Evolutionary conservation across 2,113 vertebrate species (phyloP), one percentile per base, ranked within the genome.

Genomic region (Talpa occidentalis): DNA sequence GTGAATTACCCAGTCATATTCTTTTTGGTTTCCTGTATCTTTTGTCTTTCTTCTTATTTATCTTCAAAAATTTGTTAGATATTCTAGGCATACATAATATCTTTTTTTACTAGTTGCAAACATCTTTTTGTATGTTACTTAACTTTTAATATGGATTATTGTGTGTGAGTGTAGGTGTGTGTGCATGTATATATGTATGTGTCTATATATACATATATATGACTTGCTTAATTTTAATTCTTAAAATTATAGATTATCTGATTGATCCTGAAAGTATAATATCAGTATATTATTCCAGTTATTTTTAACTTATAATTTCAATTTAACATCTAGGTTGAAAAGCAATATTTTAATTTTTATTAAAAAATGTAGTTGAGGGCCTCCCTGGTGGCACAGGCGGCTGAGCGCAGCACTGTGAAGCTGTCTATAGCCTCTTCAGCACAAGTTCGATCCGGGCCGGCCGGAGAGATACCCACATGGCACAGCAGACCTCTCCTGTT

Each of bases 261-360:
- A n/a, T 69, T 95, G 19, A 72, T 35, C 15, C 69, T 32, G 9
- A 88, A 94, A 76, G 32, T 35, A 5, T 74, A 81, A 56, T 87
- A 78, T n/a, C 32, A 84, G 85, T 72, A 81, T 92, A n/a, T 62
- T 83, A 6, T 30, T 80, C 19, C 9, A 86, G 14, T 70, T 95
- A 10, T 49, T 76, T 54, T 80, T 94, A 69, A 92, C 30, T 92
- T 96, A 72, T 72, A 87, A 28, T 83, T 89, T 4, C 17, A 93
- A 79, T 4, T 94, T 93, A 62, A 91, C 30, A 87, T 72, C 88
- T 11, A 92, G 6, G 10, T 88, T 91, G 37, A 90, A 59, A 96
- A 92, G 49, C 60, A 90, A 52, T 81, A 81, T 66, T 67, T 91
- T 77, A 89, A 82, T 37, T 64, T 24, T n/a, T n/a, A n/a, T n/a